Conservation (phyloP, 2,888 invertebrate genomes). For the Meiosimyza decipiens region DNA sequence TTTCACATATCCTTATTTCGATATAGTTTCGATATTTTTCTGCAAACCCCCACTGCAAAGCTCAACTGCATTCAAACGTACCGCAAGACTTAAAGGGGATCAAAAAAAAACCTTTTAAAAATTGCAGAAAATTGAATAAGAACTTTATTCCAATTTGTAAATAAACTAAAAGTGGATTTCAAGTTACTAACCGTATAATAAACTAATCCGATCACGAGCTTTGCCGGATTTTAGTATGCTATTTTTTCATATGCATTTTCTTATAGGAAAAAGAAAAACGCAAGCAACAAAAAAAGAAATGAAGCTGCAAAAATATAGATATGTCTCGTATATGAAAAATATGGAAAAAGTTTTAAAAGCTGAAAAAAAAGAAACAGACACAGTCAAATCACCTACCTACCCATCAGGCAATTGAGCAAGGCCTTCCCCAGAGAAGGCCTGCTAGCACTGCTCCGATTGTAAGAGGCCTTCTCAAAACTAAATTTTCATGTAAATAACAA, state of each 20-base stretch:
- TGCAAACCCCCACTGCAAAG: too few species aligned
- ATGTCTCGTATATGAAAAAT: too few species aligned
- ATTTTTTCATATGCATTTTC: not conserved
- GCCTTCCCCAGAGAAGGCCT: too few species aligned
- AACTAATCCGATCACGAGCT: slow-evolving; percentile 44
- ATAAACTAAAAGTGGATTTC: slow-evolving; percentile 28
- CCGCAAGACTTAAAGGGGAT: not conserved
- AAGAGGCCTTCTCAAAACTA: too few species aligned
- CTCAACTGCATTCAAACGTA: too few species aligned
- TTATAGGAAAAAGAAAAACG: not conserved
- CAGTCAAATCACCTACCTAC: too few species aligned
- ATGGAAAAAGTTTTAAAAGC: not conserved
- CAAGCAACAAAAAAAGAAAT: not conserved
- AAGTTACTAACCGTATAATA: slow-evolving; percentile 32
- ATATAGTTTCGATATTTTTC: too few species aligned
- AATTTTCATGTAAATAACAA: too few species aligned
- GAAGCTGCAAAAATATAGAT: too few species aligned
- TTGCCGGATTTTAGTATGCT: slow-evolving; percentile 33
- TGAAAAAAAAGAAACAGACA: not conserved
- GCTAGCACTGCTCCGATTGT: too few species aligned
- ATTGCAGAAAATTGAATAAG: slow-evolving; percentile 31
- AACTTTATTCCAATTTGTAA: slow-evolving; percentile 34
- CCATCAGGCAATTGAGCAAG: too few species aligned
- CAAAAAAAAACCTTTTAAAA: slow-evolving; percentile 5
- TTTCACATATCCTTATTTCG: too few species aligned